Percentiles rank a stretch among this genome's conserved stretches.
Evolutionary conservation across 2,113 vertebrate genomes (phyloP).

Genomic region (Lepus americanus): DNA sequence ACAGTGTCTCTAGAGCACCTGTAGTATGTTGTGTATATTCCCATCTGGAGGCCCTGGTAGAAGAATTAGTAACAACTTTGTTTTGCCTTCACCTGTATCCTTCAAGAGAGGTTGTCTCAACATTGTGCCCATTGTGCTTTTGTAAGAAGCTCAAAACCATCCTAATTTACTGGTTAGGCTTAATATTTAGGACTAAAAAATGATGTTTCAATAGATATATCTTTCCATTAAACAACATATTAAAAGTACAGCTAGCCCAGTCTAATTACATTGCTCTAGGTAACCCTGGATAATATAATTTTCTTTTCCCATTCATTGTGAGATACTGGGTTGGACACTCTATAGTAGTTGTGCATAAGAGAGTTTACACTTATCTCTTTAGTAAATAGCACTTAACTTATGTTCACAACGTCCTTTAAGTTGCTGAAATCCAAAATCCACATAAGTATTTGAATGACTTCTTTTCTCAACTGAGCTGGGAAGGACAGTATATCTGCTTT

Average conservation of each 20-base stretch:
- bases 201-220: neutral
- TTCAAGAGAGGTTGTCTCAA: neutral
- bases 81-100: neutral
- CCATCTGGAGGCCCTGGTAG: neutral
- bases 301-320: neutral
- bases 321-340: neutral
- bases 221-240: neutral
- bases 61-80: neutral
- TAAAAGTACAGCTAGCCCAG: neutral
- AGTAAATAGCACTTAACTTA: neutral
- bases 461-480: neutral
- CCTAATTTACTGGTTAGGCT: neutral
- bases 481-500: neutral
- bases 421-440: neutral
- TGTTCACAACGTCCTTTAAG: conserved; percentile 22
- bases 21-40: neutral
- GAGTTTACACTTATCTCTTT: neutral
- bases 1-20: neutral
- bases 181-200: conserved; percentile 6
- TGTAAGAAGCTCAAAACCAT: neutral
- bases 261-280: neutral
- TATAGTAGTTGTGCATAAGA: neutral
- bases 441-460: neutral
- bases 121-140: neutral
- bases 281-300: neutral